Evolutionary conservation across 2,888 invertebrate species (phyloP), one percentile per base, ranked within the genome.

Genomic region (Aleiodes alternator): DNA sequence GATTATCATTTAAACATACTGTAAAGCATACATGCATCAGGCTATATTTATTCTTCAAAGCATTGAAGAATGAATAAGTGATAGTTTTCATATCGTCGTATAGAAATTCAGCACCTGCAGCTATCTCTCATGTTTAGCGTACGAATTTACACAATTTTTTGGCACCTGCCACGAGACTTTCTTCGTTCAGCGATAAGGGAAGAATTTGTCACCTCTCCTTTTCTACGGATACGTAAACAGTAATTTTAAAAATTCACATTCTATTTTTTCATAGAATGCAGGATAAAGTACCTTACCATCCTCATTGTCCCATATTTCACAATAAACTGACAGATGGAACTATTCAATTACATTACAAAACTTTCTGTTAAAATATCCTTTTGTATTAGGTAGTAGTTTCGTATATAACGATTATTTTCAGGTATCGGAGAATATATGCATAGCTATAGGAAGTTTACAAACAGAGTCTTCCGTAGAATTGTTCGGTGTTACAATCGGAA

Each of bases 81-180:
- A 43, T 43, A 43, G 43, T 70, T 57, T 70, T 70, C 43, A 16
- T 43, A 23, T 31, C 29, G 31, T 61, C 64, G 55, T 61, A 68
- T 31, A 68, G 53, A 31, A 51, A 16, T 53, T 16, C 38, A 61
- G 76, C 80, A 80, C 79, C 80, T 79, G 80, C 80, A 78, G 80
- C 77, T 73, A 72, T 51, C 56, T 69, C 57, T 71, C 75, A 59
- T 80, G 69, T 80, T 80, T 78, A 79, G 75, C 73, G 77, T 75
- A 76, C 72, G 76, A 80, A 78, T 79, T 80, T 79, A 77, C 79
- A 79, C 78, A 64, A 59, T 74, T 76, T 77, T 78, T 64, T 14
- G 69, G 73, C 77, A 80, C 77, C 78, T 79, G 79, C 78, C 43
- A 38, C 48, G 71, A 8, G 69, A 48, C 23, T 56, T 74, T 50